Base-by-base conservation (phyloP, 2,888 invertebrate genomes). In the Gasteruption jaculator region DNA sequence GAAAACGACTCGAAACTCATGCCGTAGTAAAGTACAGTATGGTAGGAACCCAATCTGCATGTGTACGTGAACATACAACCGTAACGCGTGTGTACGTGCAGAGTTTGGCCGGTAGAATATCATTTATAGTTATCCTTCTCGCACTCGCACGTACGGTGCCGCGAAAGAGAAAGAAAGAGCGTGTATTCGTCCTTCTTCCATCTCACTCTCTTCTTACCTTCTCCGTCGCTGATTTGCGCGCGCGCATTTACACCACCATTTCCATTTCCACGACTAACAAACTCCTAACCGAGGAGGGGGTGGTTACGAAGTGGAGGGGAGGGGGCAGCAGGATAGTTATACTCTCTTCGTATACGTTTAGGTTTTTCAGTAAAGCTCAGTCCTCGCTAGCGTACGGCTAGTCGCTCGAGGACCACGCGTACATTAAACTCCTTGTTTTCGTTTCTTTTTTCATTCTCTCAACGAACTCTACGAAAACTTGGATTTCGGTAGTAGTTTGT, bases 321-420 rank as follows among this genome's bases (percentile, higher is more conserved):
- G 21, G 18, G 30, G 27, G 19, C 26, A 30, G 32, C 42, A 29
- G 32, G 19, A 18, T 34, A 25, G 16, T 34, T 26, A 19, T 15
- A n/a, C n/a, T n/a, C n/a, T n/a, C n/a, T n/a, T n/a, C n/a, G n/a
- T n/a, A n/a, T n/a, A n/a, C n/a, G n/a, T n/a, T n/a, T 43, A 43
- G 46, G 45, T 46, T 32, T 45, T 41, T 61, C 58, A 63, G 62
- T 63, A 58, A 61, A 57, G 57, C 58, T 61, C 60, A 50, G 58
- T 53, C 54, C 52, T 58, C 53, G 57, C 52, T 55, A 36, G 51
- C 47, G 56, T 47, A 49, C 44, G 48, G 45, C n/a, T n/a, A n/a
- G n/a, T n/a, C n/a, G n/a, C n/a, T n/a, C n/a, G n/a, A n/a, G n/a
- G n/a, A n/a, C n/a, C n/a, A n/a, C n/a, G n/a, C n/a, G n/a, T n/a